Evolutionary conservation across 2,113 vertebrate species (phyloP), one percentile per base, ranked within the genome.

Genomic region (Electrona antarctica): DNA sequence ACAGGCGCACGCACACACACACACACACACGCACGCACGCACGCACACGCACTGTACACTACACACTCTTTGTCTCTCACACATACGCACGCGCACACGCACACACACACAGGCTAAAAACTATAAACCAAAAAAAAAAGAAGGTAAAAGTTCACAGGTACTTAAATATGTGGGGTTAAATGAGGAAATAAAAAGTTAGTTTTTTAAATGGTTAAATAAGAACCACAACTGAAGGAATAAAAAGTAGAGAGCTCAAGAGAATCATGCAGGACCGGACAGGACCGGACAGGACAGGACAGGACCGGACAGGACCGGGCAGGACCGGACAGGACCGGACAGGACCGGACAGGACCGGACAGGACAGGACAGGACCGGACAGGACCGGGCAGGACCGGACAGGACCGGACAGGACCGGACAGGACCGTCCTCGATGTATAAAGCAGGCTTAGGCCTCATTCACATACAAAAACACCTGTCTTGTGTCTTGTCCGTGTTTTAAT

Each of bases 121-220:
- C 63, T 69, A 74, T 67, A 74, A 75, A 21, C 21, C 21, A 87
- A 79, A 74, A 41, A 0, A 41, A 41, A 41, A 41, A 41, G 5
- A 41, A 41, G 33, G 3, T 41, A 41, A 41, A 80, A 61, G 71
- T 85, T 91, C 86, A 92, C 83, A 87, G 82, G 71, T 89, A 86
- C 77, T 91, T 92, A 90, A 92, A 92, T 92, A 92, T 84, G 84
- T 48, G 29, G 79, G 84, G 86, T 89, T 88, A 90, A 87, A 78
- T 77, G 33, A 41, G 81, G 73, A 87, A 88, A 90, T 81, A 86
- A 88, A 88, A 79, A 80, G 75, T 90, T 92, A 92, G 89, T 21
- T 21, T 21, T 88, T 88, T 90, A 77, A 68, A 72, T 85, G 80
- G 78, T 86, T 89, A 85, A 86, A 85, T 86, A 78, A 41, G 64